A percentile compares a stretch with the other conserved stretches of the same genome.
Conservation (phyloP, 1,140 invertebrate species). For the Drosophila santomea region DNA sequence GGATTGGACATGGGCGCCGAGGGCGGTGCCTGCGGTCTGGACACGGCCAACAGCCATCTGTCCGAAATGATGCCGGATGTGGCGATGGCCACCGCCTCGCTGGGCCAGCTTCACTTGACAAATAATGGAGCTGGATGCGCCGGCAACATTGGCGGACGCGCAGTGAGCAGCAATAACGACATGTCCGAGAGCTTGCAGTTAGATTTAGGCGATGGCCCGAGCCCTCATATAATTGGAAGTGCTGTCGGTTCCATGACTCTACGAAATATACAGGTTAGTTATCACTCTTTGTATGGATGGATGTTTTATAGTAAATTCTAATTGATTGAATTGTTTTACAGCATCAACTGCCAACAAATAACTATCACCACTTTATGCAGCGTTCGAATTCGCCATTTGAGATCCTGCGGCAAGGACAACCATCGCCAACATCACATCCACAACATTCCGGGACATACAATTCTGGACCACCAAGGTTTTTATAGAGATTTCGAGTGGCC, state of each 20-base stretch:
- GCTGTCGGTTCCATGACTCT: constrained; percentile 62
- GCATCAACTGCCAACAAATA: constrained; percentile 77
- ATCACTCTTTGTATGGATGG: too few species aligned
- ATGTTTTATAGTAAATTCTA: too few species aligned
- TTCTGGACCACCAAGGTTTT: constrained; percentile 82
- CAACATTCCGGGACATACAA: constrained; percentile 77
- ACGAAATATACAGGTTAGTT: constrained; percentile 73
- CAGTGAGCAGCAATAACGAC: constrained; percentile 56
- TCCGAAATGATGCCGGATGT: constrained; percentile 95
- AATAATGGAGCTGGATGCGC: constrained; percentile 36
- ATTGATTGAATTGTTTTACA: constrained; percentile 5
- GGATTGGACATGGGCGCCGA: constrained; percentile 59
- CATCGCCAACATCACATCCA: constrained; percentile 71
- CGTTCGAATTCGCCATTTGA: constrained; percentile 81
- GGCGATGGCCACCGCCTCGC: constrained; percentile 92
- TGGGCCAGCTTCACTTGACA: constrained; percentile 87
- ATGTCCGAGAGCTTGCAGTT: constrained; percentile 87
- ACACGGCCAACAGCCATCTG: constrained; percentile 87
- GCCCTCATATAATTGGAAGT: constrained; percentile 85
- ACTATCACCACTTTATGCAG: constrained; percentile 80
- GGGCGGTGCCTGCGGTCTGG: constrained; percentile 60
- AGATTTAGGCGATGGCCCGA: constrained; percentile 91
- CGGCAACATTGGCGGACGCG: constrained; percentile 26
- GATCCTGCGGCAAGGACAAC: constrained; percentile 70
- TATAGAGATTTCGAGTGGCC: constrained; percentile 83